A percentile compares a stretch with the other conserved stretches of the same genome.
phyloP scores from a whole-genome alignment of 2,113 vertebrate species.

The Probosciger aterrimus region DNA sequence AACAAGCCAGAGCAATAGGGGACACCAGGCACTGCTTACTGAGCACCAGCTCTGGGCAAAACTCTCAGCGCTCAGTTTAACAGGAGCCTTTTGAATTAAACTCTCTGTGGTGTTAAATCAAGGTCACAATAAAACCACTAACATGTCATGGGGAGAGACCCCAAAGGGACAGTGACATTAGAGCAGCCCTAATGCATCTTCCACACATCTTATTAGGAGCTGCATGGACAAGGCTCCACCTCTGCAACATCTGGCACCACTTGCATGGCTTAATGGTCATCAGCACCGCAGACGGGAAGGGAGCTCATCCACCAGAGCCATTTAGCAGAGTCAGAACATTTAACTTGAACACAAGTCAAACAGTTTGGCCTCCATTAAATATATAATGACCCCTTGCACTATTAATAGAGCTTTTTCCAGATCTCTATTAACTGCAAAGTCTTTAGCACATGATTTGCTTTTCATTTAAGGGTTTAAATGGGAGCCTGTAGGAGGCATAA shows the following conservation, averaged over 20 bases:
- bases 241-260: neutral
- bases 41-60: neutral
- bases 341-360: neutral
- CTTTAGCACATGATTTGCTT: neutral
- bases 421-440: neutral
- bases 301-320: neutral
- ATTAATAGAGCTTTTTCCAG: neutral
- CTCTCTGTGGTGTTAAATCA: neutral
- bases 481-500: neutral
- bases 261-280: neutral
- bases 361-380: neutral
- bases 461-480: neutral
- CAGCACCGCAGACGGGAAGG: neutral
- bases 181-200: neutral
- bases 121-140: neutral
- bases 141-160: neutral
- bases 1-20: neutral
- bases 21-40: neutral
- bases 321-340: slow-evolving; percentile 1
- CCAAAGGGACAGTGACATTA: neutral
- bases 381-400: neutral
- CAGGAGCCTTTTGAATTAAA: neutral
- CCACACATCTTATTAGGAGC: neutral
- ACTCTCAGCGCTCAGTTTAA: neutral
- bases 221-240: neutral